These are phyloP conservation scores for Coracopsis vasa DNA, from an alignment of 2,113 vertebrate species.

Conservation along the genomic window DNA sequence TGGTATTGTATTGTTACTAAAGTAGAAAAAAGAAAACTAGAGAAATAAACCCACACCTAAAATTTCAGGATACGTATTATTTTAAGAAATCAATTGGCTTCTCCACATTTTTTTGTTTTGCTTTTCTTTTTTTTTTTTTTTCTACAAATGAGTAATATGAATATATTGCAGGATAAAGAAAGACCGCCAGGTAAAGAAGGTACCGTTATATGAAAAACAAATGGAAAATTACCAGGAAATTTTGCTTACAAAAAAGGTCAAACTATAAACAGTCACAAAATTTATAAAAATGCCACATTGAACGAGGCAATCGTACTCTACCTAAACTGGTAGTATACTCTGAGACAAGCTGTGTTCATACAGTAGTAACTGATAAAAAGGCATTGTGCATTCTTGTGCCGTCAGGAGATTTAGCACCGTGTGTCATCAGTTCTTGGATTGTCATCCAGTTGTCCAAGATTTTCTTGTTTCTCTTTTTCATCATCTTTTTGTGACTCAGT, in stretches of 20 bases:
- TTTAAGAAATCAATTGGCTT: slow-evolving; percentile 72
- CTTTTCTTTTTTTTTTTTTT: slow-evolving; percentile 29
- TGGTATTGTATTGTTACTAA: slow-evolving; percentile 74
- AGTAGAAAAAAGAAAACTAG: slow-evolving; percentile 79
- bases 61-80: slow-evolving; percentile 66
- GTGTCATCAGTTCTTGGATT: slow-evolving; percentile 98
- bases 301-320: slow-evolving; percentile 97
- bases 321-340: slow-evolving; percentile 87
- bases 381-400: slow-evolving; percentile 91
- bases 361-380: slow-evolving; percentile 98
- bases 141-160: slow-evolving; percentile 73
- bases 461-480: slow-evolving; percentile 98
- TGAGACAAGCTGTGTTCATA: slow-evolving; percentile 76
- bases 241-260: slow-evolving; percentile 91
- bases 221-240: slow-evolving; percentile 74
- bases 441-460: slow-evolving; percentile 99
- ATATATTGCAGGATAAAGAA: slow-evolving; percentile 77
- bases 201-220: slow-evolving; percentile 76
- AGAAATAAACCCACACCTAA: slow-evolving; percentile 76
- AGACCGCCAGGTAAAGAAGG: slow-evolving; percentile 69
- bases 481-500: slow-evolving; percentile 98
- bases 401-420: slow-evolving; percentile 92
- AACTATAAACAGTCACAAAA: slow-evolving; percentile 94
- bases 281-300: slow-evolving; percentile 99
- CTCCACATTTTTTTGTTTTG: slow-evolving; percentile 45